phyloP scores from a whole-genome alignment of 2,888 invertebrate species.

The Drepanosiphum platanoidis region DNA sequence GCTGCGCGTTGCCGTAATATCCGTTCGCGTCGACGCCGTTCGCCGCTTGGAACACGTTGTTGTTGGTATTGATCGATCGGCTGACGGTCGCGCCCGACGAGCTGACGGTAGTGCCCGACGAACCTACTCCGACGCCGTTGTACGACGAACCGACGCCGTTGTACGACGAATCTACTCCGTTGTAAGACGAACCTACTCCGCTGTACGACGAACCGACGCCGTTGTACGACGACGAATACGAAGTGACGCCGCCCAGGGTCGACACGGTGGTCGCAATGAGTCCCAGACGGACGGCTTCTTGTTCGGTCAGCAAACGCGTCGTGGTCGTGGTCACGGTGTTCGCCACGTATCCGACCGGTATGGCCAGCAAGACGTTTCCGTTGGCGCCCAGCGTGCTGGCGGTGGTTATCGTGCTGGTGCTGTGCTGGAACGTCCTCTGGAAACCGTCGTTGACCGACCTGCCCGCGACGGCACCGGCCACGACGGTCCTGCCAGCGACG shows the following conservation, averaged over 20 bases:
- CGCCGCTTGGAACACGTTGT: too few relatives aligned
- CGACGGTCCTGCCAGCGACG: not conserved
- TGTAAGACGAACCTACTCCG: not conserved
- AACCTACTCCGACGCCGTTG: not conserved
- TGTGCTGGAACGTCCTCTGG: not conserved
- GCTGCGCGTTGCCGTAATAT: not conserved
- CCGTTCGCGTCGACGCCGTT: not conserved
- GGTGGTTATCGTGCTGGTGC: not conserved
- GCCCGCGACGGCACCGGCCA: not conserved
- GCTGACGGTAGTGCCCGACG: not conserved
- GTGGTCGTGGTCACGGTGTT: slow-evolving; percentile 12
- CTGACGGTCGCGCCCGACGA: not conserved
- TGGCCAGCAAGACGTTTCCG: slow-evolving; percentile 17
- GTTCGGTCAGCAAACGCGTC: slow-evolving; percentile 28
- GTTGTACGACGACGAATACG: not conserved
- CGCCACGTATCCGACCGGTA: slow-evolving; percentile 36
- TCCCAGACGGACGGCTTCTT: slow-evolving; percentile 31
- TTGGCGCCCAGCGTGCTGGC: not conserved
- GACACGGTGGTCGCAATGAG: not conserved
- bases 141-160: not conserved
- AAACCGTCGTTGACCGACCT: not conserved
- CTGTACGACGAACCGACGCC: not conserved
- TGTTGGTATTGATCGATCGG: not conserved
- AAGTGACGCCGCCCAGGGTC: not conserved
- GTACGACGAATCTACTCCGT: not conserved